A percentile compares a stretch with the other conserved stretches of the same genome.
Evolutionary conservation across 2,888 invertebrate species (phyloP).

Genomic region (Sminthurinus aureus): DNA sequence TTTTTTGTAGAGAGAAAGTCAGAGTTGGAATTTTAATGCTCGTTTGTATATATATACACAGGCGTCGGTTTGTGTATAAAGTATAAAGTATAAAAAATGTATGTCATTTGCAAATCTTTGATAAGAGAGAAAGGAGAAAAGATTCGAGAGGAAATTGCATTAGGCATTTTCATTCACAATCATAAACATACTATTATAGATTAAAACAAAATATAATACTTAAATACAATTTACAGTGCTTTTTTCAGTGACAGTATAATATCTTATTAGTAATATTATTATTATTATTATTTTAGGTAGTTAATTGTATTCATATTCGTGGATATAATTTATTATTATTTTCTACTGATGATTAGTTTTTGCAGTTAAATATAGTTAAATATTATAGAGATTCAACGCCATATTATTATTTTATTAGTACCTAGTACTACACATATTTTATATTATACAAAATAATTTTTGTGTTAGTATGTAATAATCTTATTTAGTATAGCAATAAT

Average conservation of each 20-base stretch:
- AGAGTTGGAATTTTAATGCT: no score
- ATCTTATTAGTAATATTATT: no score
- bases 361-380: neutral
- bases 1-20: no score
- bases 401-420: no score
- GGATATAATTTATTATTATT: neutral
- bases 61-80: neutral
- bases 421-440: no score
- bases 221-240: neutral
- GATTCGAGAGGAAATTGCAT: neutral
- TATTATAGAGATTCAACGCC: no score
- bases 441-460: no score
- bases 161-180: neutral
- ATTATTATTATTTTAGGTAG: neutral
- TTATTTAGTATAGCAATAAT: slow-evolving; percentile 5
- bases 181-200: neutral
- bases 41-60: no score
- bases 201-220: neutral
- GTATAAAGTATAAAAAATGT: no score
- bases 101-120: neutral
- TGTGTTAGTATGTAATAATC: neutral
- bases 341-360: neutral
- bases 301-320: neutral
- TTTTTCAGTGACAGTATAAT: neutral
- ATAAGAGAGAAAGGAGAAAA: neutral